Conservation (phyloP, 2,888 invertebrate species). For the Apamea epomidion region DNA sequence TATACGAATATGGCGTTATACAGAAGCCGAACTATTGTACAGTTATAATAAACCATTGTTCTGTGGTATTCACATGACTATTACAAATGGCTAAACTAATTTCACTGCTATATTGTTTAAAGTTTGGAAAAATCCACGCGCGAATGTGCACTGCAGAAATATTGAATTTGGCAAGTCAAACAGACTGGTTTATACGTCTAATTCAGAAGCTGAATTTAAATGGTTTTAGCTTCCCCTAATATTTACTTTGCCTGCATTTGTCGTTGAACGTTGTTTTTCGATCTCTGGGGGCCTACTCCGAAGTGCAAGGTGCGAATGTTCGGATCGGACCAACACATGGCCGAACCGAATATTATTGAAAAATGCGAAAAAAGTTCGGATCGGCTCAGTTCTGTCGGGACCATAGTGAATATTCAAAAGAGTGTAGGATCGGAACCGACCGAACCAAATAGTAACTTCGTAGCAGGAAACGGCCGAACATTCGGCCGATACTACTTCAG, state of each 20-base stretch:
- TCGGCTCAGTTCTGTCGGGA: too few species aligned
- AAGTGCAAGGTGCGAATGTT: too few species aligned
- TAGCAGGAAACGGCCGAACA: too few species aligned
- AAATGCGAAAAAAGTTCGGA: too few species aligned
- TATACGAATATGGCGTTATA: slow-evolving; percentile 35
- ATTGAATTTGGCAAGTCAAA: slow-evolving; percentile 21
- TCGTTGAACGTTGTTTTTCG: neutral
- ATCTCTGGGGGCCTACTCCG: too few species aligned
- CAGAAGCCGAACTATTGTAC: slow-evolving; percentile 45
- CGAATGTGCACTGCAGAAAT: neutral
- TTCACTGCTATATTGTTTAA: slow-evolving; percentile 39
- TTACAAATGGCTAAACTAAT: slow-evolving; percentile 47
- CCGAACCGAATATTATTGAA: too few species aligned
- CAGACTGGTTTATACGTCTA: neutral
- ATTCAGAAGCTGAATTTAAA: too few species aligned
- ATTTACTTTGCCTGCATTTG: neutral
- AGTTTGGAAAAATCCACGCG: slow-evolving; percentile 29
- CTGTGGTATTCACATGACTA: slow-evolving; percentile 45
- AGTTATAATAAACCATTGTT: slow-evolving; percentile 54
- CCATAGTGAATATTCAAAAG: too few species aligned
- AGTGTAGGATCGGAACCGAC: too few species aligned
- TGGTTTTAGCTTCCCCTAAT: neutral
- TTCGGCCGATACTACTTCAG: too few species aligned
- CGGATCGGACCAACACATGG: too few species aligned
- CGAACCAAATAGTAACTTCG: too few species aligned